Evolutionary conservation across 2,888 invertebrate species (phyloP).

Genomic region (Caenorhabditis sulstoni): DNA sequence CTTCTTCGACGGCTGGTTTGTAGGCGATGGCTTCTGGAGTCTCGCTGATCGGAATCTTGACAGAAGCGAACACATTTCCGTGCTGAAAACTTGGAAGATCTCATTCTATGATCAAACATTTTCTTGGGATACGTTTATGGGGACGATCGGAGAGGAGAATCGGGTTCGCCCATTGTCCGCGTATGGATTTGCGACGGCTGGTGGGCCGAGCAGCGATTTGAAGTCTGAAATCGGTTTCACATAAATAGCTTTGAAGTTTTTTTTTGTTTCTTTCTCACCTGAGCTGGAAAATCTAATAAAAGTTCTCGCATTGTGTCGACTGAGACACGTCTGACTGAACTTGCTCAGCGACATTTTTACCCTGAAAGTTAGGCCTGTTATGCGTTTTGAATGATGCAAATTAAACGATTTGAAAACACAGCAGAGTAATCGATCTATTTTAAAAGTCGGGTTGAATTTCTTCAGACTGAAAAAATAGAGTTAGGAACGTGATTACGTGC

Average conservation of each 20-base stretch:
- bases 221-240: constrained; percentile 32
- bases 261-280: constrained; percentile 15
- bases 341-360: constrained; percentile 61
- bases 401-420: not conserved
- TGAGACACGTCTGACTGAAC: constrained; percentile 39
- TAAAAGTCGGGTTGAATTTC: not conserved
- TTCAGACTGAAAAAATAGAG: not conserved
- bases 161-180: constrained; percentile 44
- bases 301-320: constrained; percentile 31
- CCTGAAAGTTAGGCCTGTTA: constrained; percentile 24
- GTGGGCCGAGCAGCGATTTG: constrained; percentile 54
- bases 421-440: not conserved
- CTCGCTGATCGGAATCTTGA: constrained; percentile 38
- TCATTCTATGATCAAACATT: not conserved
- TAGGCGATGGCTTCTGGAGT: constrained; percentile 42
- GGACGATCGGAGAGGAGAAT: constrained; percentile 26
- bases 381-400: constrained; percentile 24
- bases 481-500: constrained; percentile 4
- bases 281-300: constrained; percentile 54
- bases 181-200: constrained; percentile 56
- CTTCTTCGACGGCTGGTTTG: constrained; percentile 41
- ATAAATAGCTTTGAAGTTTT: not conserved
- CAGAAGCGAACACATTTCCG: constrained; percentile 54
- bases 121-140: constrained; percentile 36
- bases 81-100: constrained; percentile 45